Percentiles rank a stretch among this genome's conserved stretches.
These are phyloP conservation scores for Doryteuthis pealeii DNA, from an alignment of 1,140 invertebrate species.

Conservation along the genomic window DNA sequence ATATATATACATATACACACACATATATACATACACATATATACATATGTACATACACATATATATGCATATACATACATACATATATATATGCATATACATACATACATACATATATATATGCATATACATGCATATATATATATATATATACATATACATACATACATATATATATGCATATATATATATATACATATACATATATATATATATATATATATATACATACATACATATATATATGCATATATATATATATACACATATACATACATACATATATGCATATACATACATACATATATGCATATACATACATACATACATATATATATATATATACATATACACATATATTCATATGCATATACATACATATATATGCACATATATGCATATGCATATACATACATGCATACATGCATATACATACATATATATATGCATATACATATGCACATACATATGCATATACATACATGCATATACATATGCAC, in stretches of 20 bases:
- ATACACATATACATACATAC: background rate
- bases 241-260: conserved; percentile 4
- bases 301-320: conserved; percentile 6
- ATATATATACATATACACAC: background rate
- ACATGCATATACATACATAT: background rate
- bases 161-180: background rate
- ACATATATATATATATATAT: background rate
- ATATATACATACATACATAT: background rate
- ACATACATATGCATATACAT: background rate
- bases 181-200: background rate
- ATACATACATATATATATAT: background rate
- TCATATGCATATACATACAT: background rate
- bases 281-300: background rate
- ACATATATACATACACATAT: background rate
- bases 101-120: background rate
- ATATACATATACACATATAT: background rate
- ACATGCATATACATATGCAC: background rate
- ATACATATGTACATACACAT: background rate
- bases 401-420: background rate
- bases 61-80: background rate
- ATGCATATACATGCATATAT: background rate
- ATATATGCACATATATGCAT: background rate
- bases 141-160: background rate
- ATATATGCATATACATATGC: background rate
- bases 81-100: background rate